A percentile compares a stretch with the other conserved stretches of the same genome.
Evolutionary conservation across 2,888 invertebrate genomes (phyloP).

Genomic region (Nasonovia ribisnigri): DNA sequence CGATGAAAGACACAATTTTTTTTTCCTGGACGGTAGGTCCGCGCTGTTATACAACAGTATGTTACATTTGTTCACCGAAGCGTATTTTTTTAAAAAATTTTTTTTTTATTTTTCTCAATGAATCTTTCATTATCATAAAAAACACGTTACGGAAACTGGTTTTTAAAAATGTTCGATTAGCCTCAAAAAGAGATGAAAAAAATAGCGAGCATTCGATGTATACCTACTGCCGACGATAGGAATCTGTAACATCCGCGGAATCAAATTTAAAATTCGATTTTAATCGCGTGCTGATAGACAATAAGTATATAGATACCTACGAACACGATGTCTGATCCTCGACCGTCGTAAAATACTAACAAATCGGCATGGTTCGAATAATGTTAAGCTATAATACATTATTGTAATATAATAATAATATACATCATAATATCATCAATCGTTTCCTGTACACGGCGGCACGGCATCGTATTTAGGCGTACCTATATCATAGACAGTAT

Average conservation of each 20-base stretch:
- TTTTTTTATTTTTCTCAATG: conserved; percentile 37
- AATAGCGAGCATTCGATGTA: neutral
- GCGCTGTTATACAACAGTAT: conserved; percentile 4
- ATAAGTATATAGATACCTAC: neutral
- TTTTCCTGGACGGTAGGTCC: neutral
- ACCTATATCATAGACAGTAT: neutral
- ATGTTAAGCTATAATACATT: neutral
- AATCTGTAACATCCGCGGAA: conserved; percentile 24
- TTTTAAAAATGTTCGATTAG: conserved; percentile 15
- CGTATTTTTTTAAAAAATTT: conserved; percentile 4
- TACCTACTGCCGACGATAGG: neutral
- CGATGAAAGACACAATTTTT: conserved; percentile 43
- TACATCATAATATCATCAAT: neutral
- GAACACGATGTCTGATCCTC: too few species aligned
- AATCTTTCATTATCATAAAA: conserved; percentile 43
- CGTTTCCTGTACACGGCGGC: neutral
- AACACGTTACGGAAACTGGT: conserved; percentile 57
- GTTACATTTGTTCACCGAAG: conserved; percentile 28
- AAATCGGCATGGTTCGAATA: too few species aligned
- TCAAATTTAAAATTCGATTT: conserved; percentile 11
- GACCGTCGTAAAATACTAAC: neutral
- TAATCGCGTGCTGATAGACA: neutral
- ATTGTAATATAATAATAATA: too few species aligned
- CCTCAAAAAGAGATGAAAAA: neutral
- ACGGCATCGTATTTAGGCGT: neutral